A percentile compares a stretch with the other conserved stretches of the same genome.
phyloP scores from a whole-genome alignment of 1,140 invertebrate genomes.

The Drosophila lini region DNA sequence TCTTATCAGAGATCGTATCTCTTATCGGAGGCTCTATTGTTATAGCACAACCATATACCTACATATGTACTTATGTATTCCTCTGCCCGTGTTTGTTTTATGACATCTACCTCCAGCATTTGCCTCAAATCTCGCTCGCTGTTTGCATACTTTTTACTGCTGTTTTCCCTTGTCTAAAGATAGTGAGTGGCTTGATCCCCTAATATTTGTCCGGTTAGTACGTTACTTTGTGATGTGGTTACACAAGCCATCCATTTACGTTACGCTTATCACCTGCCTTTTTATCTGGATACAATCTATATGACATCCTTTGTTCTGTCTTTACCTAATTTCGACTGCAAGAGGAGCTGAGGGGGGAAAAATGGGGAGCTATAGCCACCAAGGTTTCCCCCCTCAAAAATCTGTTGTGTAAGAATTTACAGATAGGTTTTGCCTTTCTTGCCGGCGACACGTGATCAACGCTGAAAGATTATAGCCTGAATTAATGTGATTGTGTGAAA shows the following conservation, averaged over 20 bases:
- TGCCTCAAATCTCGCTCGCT: slow-evolving; percentile 31
- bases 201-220: slow-evolving; percentile 44
- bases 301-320: background rate
- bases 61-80: slow-evolving; percentile 1
- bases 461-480: background rate
- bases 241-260: slow-evolving; percentile 45
- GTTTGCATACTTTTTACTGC: slow-evolving; percentile 27
- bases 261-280: slow-evolving; percentile 24
- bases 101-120: slow-evolving; percentile 23
- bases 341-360: background rate
- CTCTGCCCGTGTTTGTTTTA: slow-evolving; percentile 35
- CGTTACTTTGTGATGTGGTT: slow-evolving; percentile 49
- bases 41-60: slow-evolving; percentile 8
- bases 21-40: slow-evolving; percentile 37
- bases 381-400: background rate
- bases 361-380: slow-evolving; percentile 2
- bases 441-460: slow-evolving; percentile 19
- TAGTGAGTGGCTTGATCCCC: slow-evolving; percentile 32
- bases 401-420: slow-evolving; percentile 6
- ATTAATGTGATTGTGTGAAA: background rate
- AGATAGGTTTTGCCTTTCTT: no score
- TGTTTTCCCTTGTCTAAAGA: slow-evolving; percentile 27
- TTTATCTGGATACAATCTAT: slow-evolving; percentile 37
- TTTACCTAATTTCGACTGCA: background rate
- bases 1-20: slow-evolving; percentile 37